A percentile compares a stretch with the other conserved stretches of the same genome.
phyloP scores from a whole-genome alignment of 2,113 vertebrate genomes.

The Oryctolagus cuniculus region mOryCun1.1 NC_091434.1:156908001-156908500 shows the following conservation, averaged over 20 bases:
- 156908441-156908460: not conserved
- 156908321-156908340: not conserved
- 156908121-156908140: too few relatives aligned
- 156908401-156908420: not conserved
- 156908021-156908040: constrained; percentile 76
- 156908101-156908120: not conserved
- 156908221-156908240: not conserved
- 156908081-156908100: constrained; percentile 57
- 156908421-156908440: too few relatives aligned
- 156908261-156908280: not conserved
- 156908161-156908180: too few relatives aligned
- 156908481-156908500: not conserved
- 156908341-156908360: not conserved
- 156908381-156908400: not conserved
- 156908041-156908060: constrained; percentile 88
- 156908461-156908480: not conserved
- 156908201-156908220: constrained; percentile 10
- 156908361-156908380: not conserved
- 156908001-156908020: constrained; percentile 94
- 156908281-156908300: not conserved
- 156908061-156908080: constrained; percentile 78
- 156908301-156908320: not conserved
- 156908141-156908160: too few relatives aligned
- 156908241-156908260: not conserved
- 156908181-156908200: constrained; percentile 38